Percentiles rank a stretch among this genome's conserved stretches.
Conservation (phyloP, 2,113 vertebrate species). For the Sylvicapra grimmia region DNA sequence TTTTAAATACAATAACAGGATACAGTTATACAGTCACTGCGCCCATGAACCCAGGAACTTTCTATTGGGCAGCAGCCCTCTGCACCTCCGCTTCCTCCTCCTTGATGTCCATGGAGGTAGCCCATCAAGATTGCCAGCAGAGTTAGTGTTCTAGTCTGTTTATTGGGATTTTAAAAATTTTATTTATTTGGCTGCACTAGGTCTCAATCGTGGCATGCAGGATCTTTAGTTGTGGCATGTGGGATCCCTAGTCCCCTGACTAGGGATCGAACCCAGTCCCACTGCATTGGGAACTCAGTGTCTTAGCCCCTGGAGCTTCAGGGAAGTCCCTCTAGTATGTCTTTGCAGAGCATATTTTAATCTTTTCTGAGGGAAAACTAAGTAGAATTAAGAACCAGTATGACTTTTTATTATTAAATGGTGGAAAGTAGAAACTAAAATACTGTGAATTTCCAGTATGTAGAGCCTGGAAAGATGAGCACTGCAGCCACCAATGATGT, state of each 20-base stretch:
- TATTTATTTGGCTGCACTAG: not conserved
- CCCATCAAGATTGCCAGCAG: not conserved
- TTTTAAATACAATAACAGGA: fast-evolving
- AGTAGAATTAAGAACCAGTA: not conserved
- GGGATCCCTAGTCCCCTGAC: not conserved
- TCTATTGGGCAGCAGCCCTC: not conserved
- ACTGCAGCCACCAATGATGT: not conserved
- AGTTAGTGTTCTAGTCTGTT: not conserved
- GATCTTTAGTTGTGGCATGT: not conserved
- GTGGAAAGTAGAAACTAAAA: not conserved
- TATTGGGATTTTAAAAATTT: not conserved
- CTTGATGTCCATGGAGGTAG: too few relatives aligned
- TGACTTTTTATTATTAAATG: not conserved
- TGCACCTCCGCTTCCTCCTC: not conserved
- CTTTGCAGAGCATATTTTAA: not conserved
- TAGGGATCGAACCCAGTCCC: not conserved
- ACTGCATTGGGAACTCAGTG: not conserved
- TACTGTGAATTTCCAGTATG: not conserved
- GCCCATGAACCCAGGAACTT: not conserved
- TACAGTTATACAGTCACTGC: not conserved
- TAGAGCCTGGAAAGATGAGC: not conserved
- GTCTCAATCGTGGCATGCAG: not conserved
- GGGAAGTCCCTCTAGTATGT: not conserved
- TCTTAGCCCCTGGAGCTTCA: not conserved
- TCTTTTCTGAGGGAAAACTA: not conserved